phyloP scores from a whole-genome alignment of 2,888 invertebrate species.

The Lottia scabra region DNA sequence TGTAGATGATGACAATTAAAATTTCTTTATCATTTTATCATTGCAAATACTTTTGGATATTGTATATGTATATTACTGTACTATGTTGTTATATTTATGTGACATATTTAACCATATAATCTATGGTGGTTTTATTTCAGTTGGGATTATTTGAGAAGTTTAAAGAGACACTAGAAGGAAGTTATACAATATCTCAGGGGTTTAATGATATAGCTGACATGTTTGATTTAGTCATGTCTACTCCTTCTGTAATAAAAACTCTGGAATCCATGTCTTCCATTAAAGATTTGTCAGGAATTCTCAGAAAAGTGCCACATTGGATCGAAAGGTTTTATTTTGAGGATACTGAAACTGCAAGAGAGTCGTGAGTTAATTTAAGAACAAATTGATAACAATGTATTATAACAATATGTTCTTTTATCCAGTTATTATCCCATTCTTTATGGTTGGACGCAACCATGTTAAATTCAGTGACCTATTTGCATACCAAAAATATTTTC shows the following conservation, averaged over 20 bases:
- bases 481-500: too few relatives aligned
- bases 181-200: conserved; percentile 9
- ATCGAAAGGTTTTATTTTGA: conserved; percentile 18
- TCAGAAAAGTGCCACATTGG: conserved; percentile 31
- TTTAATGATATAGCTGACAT: conserved; percentile 45
- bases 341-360: neutral
- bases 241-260: conserved; percentile 28
- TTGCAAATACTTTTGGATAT: too few relatives aligned
- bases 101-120: too few relatives aligned
- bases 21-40: too few relatives aligned
- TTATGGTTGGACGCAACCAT: too few relatives aligned
- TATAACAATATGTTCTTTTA: too few relatives aligned
- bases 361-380: conserved; percentile 9
- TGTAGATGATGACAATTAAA: too few relatives aligned
- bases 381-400: too few relatives aligned
- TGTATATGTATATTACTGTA: too few relatives aligned
- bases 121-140: conserved; percentile 6
- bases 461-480: too few relatives aligned
- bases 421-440: too few relatives aligned
- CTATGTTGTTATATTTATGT: too few relatives aligned
- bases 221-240: conserved; percentile 41
- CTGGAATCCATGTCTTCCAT: conserved; percentile 32
- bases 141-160: conserved; percentile 28
- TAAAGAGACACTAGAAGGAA: conserved; percentile 20
- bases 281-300: conserved; percentile 29